Evolutionary conservation across 2,113 vertebrate genomes (phyloP).

Genomic region (Hippocampus comes): DNA sequence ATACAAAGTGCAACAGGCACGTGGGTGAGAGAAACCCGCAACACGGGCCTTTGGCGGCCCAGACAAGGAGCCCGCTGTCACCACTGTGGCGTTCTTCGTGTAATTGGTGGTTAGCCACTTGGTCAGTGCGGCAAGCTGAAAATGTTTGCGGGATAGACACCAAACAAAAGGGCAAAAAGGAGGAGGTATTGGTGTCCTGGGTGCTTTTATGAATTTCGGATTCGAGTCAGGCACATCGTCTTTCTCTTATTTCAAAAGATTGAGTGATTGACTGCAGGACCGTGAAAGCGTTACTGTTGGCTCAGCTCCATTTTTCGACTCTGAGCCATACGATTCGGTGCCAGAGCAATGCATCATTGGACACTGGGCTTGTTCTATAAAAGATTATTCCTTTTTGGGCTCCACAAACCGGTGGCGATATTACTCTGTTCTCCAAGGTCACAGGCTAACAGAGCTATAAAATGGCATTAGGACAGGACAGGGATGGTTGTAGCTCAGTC

Average conservation of each 20-base stretch:
- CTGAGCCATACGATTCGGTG: slow-evolving; percentile 6
- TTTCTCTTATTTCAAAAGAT: slow-evolving; percentile 48
- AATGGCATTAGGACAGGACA: neutral
- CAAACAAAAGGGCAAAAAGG: slow-evolving; percentile 7
- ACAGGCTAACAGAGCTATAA: neutral
- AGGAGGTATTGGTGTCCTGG: slow-evolving; percentile 24
- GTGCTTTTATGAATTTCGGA: slow-evolving; percentile 35
- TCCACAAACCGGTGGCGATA: slow-evolving; percentile 24
- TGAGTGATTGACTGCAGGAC: slow-evolving; percentile 43
- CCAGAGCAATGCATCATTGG: slow-evolving; percentile 17
- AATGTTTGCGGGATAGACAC: slow-evolving; percentile 25
- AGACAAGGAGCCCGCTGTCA: slow-evolving; percentile 45
- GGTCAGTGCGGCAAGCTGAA: slow-evolving; percentile 53
- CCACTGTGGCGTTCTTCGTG: slow-evolving; percentile 52
- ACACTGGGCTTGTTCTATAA: slow-evolving; percentile 18
- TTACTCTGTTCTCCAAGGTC: slow-evolving; percentile 23
- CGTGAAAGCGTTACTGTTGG: slow-evolving; percentile 24
- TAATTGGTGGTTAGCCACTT: slow-evolving; percentile 59
- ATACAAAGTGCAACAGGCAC: slow-evolving; percentile 38
- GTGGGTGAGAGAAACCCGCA: slow-evolving; percentile 38
- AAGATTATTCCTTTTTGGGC: slow-evolving; percentile 32
- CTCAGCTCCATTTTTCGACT: slow-evolving; percentile 38
- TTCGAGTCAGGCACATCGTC: slow-evolving; percentile 36
- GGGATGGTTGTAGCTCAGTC: slow-evolving; percentile 1
- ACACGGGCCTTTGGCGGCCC: slow-evolving; percentile 45